These are phyloP conservation scores for Aselliscus stoliczkanus DNA, from an alignment of 2,797 vertebrate species.

Conservation along the genomic window DNA sequence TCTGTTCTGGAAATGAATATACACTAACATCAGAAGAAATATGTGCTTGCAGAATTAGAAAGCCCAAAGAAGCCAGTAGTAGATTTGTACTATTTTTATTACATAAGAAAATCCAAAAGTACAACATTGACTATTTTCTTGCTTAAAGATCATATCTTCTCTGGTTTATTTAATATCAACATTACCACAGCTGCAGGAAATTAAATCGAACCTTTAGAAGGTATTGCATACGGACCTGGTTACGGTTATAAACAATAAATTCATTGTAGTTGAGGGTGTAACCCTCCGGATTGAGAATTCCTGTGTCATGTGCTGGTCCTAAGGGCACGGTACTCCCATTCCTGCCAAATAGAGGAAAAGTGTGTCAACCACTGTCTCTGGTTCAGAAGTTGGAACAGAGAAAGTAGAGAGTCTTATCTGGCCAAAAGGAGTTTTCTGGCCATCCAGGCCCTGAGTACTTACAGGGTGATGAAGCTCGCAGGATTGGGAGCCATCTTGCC, in stretches of 20 bases:
- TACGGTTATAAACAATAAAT: conserved; percentile 89
- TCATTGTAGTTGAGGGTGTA: conserved; percentile 94
- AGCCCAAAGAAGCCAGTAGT: background rate
- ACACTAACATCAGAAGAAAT: background rate
- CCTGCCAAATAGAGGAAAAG: conserved; percentile 75
- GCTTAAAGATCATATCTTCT: conserved; percentile 1
- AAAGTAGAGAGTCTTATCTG: background rate
- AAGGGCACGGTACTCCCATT: conserved; percentile 85
- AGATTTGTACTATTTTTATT: conserved; percentile 53
- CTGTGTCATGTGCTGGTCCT: conserved; percentile 85
- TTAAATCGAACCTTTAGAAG: conserved; percentile 89
- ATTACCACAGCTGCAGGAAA: conserved; percentile 89
- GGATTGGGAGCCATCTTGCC: conserved; percentile 88
- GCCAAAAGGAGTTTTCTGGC: background rate
- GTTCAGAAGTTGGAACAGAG: background rate
- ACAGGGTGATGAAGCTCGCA: conserved; percentile 82
- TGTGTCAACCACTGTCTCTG: background rate
- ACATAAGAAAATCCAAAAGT: conserved; percentile 40
- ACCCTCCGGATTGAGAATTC: conserved; percentile 72
- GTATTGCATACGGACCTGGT: conserved; percentile 90
- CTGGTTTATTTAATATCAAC: background rate
- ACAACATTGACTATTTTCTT: background rate
- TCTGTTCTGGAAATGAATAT: conserved; percentile 65
- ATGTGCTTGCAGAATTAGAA: background rate
- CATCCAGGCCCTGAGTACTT: conserved; percentile 71